Percentiles rank a stretch among this genome's conserved stretches.
Conservation (phyloP, 2,113 vertebrate species). For the Xiphophorus maculatus region DNA sequence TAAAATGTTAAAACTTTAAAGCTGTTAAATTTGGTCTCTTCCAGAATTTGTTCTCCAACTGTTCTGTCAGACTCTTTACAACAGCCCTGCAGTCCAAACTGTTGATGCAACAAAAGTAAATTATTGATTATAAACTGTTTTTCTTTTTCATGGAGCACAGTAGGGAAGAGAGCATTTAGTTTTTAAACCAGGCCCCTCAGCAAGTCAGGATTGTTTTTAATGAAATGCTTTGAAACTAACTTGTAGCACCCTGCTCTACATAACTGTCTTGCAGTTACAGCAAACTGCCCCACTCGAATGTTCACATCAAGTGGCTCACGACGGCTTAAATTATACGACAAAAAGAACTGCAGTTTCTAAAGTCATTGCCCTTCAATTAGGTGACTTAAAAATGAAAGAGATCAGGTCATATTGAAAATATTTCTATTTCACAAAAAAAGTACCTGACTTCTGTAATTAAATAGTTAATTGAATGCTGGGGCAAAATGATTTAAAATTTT, state of each 20-base stretch:
- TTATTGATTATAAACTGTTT: not conserved
- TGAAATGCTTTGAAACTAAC: not conserved
- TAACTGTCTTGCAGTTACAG: not conserved
- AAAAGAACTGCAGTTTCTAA: not conserved
- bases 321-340: not conserved
- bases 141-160: not conserved
- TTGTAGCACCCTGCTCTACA: not conserved
- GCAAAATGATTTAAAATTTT: not conserved
- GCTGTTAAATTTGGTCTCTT: not conserved
- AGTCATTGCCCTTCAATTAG: not conserved
- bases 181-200: not conserved
- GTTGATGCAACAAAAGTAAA: not conserved
- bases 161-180: not conserved
- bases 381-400: not conserved
- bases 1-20: too few species aligned
- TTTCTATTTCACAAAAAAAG: not conserved
- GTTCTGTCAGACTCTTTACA: not conserved
- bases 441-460: not conserved
- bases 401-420: not conserved
- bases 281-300: not conserved
- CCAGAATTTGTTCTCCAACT: not conserved
- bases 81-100: not conserved
- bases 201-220: not conserved
- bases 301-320: not conserved
- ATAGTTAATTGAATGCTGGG: too few species aligned